Percentiles rank a stretch among this genome's conserved stretches.
phyloP scores from a whole-genome alignment of 1,140 invertebrate genomes.

The Phocides pigmalion region DNA sequence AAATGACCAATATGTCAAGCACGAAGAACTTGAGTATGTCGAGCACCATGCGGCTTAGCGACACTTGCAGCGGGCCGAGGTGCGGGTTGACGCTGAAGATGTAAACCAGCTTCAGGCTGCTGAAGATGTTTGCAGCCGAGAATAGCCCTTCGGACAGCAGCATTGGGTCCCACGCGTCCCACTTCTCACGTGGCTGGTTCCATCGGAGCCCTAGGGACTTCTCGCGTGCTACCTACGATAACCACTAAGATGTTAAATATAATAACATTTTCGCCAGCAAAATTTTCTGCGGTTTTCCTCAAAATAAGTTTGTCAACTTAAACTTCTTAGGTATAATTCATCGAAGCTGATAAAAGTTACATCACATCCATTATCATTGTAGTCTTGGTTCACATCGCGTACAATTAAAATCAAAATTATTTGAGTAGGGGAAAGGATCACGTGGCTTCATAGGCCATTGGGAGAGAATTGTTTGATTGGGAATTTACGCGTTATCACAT shows the following conservation, averaged over 20 bases:
- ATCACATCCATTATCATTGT: no score
- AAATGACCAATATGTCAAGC: conserved; percentile 97
- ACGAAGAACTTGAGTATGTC: conserved; percentile 99
- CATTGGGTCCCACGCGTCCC: conserved; percentile 99
- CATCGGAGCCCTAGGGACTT: conserved; percentile 80
- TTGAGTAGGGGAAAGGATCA: no score
- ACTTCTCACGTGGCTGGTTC: conserved; percentile 91
- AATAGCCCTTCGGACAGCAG: conserved; percentile 98
- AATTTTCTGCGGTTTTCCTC: no score
- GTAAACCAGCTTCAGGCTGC: conserved; percentile 98
- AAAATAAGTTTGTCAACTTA: no score
- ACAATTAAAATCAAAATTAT: no score
- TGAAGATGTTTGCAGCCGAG: conserved; percentile 98
- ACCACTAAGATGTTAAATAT: not conserved
- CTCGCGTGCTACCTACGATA: conserved; percentile 86
- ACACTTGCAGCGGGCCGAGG: conserved; percentile 98
- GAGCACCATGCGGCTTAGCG: conserved; percentile 97
- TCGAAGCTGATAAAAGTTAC: no score
- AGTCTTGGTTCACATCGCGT: no score
- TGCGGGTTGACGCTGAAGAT: conserved; percentile 99
- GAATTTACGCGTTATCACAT: no score
- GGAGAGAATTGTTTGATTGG: no score
- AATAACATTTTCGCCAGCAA: no score
- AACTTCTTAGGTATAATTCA: no score
- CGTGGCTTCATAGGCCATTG: no score